Evolutionary conservation across 2,113 vertebrate species (phyloP), one percentile per base, ranked within the genome.

Genomic region (Istiophorus platypterus): DNA sequence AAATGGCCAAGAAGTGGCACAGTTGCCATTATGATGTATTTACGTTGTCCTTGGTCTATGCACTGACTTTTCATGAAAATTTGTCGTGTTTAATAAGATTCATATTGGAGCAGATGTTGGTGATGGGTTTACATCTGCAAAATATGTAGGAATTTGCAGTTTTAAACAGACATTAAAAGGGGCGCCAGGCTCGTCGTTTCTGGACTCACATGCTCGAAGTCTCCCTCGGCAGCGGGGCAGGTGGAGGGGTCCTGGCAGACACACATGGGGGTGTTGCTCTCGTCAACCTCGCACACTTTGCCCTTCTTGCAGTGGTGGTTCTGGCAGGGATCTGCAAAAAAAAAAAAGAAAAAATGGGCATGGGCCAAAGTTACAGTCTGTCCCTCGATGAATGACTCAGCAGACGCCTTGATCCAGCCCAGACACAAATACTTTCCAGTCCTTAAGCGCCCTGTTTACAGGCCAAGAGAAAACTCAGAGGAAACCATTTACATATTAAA

Each of bases 281-380:
- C 98, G 0, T 99, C 98, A 2, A 98, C 87, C 94, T 99, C 98
- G 0, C 98, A 99, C 90, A 99, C 97, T 81, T 99, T 99, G 80
- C 98, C 98, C 0, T 98, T 98, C 93, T 99, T 99, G 96, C 98
- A 99, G 95, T 98, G 97, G 84, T 99, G 95, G 94, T 96, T 97
- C 93, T 97, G 95, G 93, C 98, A 99, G 80, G 97, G 96, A 45
- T 98, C 98, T 99, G 91, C 5, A 15, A 14, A 26, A 1, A 45
- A 7, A 11, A 8, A n/a, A 4, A 49, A 2, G 9, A 4, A 12
- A 1, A 61, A 13, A 64, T 13, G 49, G 1, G 61, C 1, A n/a
- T n/a, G n/a, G n/a, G n/a, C n/a, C n/a, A 31, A 15, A 45, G 59
- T 62, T 51, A 66, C 1, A 31, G 58, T n/a, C 18, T 39, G 0